A percentile compares a stretch with the other conserved stretches of the same genome.
Evolutionary conservation across 2,888 invertebrate genomes (phyloP).

Genomic region (Cyclophora punctaria): DNA sequence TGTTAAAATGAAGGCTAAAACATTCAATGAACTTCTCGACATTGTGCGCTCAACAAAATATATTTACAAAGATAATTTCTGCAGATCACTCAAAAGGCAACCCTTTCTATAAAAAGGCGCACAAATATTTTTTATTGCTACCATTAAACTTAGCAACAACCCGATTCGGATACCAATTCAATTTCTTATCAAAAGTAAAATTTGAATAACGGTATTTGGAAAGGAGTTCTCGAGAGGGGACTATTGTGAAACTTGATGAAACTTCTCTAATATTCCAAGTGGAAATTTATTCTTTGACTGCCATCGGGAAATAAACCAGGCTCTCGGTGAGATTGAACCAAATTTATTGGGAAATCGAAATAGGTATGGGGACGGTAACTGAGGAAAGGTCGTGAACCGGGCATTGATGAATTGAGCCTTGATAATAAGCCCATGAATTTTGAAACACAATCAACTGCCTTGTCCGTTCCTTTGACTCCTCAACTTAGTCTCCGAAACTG

Average conservation of each 20-base stretch:
- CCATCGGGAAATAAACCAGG: constrained; percentile 52
- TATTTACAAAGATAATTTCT: background rate
- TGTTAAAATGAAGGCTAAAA: no score
- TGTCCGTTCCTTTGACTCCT: constrained; percentile 10
- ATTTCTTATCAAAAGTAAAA: constrained; percentile 63
- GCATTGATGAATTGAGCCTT: constrained; percentile 39
- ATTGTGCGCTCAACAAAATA: no score
- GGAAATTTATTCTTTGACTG: constrained; percentile 59
- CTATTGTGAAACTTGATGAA: constrained; percentile 58
- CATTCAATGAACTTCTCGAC: no score
- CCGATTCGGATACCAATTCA: constrained; percentile 54
- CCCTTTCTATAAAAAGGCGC: constrained; percentile 9
- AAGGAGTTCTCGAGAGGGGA: constrained; percentile 50
- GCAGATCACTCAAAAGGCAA: constrained; percentile 6
- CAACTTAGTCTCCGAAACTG: constrained; percentile 11
- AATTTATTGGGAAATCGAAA: constrained; percentile 51
- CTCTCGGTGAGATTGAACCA: constrained; percentile 47
- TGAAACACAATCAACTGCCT: constrained; percentile 18
- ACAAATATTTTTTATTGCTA: constrained; percentile 36
- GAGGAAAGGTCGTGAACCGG: constrained; percentile 31
- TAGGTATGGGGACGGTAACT: constrained; percentile 31
- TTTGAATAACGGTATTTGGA: constrained; percentile 60
- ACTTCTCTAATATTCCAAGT: constrained; percentile 63
- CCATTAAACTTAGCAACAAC: constrained; percentile 45
- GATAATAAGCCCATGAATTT: constrained; percentile 24